A percentile compares a stretch with the other conserved stretches of the same genome.
These are phyloP conservation scores for Larimichthys crocea DNA, from an alignment of 2,113 vertebrate genomes.

Conservation along the genomic window DNA sequence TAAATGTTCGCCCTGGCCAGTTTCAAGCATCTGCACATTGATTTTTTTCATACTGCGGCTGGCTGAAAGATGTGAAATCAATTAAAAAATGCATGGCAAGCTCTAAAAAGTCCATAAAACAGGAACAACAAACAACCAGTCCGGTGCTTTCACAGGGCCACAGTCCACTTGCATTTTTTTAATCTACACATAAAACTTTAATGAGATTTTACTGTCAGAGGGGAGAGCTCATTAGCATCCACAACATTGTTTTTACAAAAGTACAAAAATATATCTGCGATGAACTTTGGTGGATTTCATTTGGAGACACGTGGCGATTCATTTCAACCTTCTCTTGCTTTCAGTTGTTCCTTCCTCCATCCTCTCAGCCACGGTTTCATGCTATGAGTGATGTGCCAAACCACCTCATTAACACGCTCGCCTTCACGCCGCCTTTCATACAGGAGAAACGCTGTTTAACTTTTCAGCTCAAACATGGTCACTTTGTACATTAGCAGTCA, in stretches of 20 bases:
- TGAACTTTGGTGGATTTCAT: not conserved
- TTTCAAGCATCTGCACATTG: constrained; percentile 20
- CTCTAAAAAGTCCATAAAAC: constrained; percentile 7
- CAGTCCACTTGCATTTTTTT: not conserved
- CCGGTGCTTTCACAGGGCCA: not conserved
- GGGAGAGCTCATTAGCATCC: not conserved
- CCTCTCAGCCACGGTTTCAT: constrained; percentile 18
- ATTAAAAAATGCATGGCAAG: not conserved
- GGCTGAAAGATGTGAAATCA: not conserved
- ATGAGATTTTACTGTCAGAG: not conserved
- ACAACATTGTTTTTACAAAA: not conserved
- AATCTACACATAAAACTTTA: not conserved
- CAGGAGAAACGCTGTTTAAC: constrained; percentile 27
- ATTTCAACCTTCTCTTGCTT: not conserved
- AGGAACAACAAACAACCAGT: not conserved
- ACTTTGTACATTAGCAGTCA: constrained; percentile 54
- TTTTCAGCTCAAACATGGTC: constrained; percentile 41
- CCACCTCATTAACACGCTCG: constrained; percentile 58
- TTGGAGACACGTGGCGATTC: not conserved
- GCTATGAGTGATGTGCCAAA: constrained; percentile 32
- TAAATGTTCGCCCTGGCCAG: not conserved
- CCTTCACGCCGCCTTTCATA: constrained; percentile 44
- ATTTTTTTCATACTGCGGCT: not conserved
- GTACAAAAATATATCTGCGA: not conserved
- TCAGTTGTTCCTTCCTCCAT: not conserved